Base-by-base conservation (phyloP, 53 echinoderm and acorn worm genomes). In the Astropecten irregularis region DNA sequence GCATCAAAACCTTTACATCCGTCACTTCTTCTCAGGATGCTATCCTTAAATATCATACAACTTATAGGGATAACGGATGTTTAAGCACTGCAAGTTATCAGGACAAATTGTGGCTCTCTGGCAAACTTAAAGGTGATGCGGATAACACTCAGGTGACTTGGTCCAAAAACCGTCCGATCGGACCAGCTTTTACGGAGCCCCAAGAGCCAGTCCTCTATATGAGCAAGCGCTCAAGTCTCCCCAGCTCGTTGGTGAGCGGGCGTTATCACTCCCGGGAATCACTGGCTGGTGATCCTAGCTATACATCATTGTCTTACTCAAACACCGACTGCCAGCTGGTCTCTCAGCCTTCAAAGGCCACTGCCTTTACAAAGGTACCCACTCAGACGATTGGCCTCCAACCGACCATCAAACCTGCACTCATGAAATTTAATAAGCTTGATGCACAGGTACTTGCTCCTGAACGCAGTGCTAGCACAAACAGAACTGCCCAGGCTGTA, bases 91-190 rank as follows among this genome's bases (percentile, higher is more conserved):
- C n/a, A n/a, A n/a, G n/a, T n/a, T n/a, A n/a, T n/a, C n/a, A n/a
- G n/a, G n/a, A n/a, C n/a, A n/a, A n/a, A n/a, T n/a, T n/a, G n/a
- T n/a, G n/a, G n/a, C n/a, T n/a, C n/a, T n/a, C n/a, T n/a, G n/a
- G n/a, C n/a, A n/a, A n/a, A n/a, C n/a, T n/a, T n/a, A n/a, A n/a
- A n/a, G n/a, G n/a, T n/a, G n/a, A 74, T 8, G 32, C 74, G 23
- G 74, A 13, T 23, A 26, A 14, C 23, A 56, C 74, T 10, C 37
- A 20, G 55, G 39, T 74, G 11, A 74, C 56, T 21, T 79, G 79
- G 60, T 48, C 79, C 26, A 44, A 42, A 22, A 46, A 11, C 40
- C 60, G 39, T n/a, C 60, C 48, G 13, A 42, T 23, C 18, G 30
- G 30, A 16, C 46, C 63, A 16, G 44, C 28, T 13, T 60, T 31